Base-by-base conservation (phyloP, 2,888 invertebrate genomes). In the Leptinotarsa tumamoca region DNA sequence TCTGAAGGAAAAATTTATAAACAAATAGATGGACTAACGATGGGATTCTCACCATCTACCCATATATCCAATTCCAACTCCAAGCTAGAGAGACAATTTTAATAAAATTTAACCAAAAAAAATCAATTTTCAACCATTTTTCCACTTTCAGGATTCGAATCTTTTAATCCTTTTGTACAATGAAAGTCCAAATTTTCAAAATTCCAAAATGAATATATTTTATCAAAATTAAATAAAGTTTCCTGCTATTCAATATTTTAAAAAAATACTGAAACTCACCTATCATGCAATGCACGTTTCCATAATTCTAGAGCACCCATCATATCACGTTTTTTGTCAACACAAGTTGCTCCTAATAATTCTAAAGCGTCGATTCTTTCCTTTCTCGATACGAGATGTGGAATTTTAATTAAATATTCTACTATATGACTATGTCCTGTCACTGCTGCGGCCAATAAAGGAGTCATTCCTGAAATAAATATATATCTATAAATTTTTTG, bases 271-370 rank as follows among this genome's bases (percentile, higher is more conserved):
- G 17, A 54, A 69, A 69, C 56, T 69, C 23, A 69, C 94, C 96
- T 94, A 85, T 96, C 94, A 78, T 94, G 93, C 94, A 98, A 95
- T 43, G 98, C 98, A 83, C 94, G 92, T 86, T 95, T 95, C 98
- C 98, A 98, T 77, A 95, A 91, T 77, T 93, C 93, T 71, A 97
- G 90, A 1, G 97, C 98, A 56, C 95, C 95, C 75, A 96, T 93
- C 95, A 98, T 96, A 88, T 98, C 98, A 82, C 97, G 91, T 87
- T 96, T 94, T 87, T 98, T 98, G 89, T 98, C 98, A n/a, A 98
- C 97, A 88, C 94, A 98, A 0, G 98, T 98, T 3, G 98, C 97
- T 4, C 98, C 98, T 63, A 98, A 90, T 67, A 98, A 90, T 88
- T 98, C 98, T 77, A 98, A 88, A 17, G 98, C 97, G 87, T 97